Base-by-base conservation (phyloP, 1,140 invertebrate species). In the Triops longicaudatus region DNA sequence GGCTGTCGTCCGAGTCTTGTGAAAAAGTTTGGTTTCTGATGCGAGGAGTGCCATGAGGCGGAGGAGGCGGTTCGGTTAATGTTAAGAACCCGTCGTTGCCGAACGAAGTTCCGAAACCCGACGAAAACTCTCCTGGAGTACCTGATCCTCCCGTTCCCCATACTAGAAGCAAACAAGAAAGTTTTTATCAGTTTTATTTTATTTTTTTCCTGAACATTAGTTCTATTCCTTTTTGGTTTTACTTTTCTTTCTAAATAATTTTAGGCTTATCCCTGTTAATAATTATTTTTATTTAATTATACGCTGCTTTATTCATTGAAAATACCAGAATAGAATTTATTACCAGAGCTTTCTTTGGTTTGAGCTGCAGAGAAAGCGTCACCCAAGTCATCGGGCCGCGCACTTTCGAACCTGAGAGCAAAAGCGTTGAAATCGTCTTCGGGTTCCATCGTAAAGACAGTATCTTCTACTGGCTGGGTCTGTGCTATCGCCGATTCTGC, bases 1-100 rank as follows among this genome's bases (percentile, higher is more conserved):
- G 88, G 14, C 85, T 90, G 78, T 92, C 90, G 50, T 92, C 89
- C 10, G 92, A 94, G 78, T 94, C 93, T 31, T 86, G 87, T 0
- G 92, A 93, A n/a, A 88, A 87, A 2, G 89, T 82, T 41, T 63
- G 44, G 17, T 73, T 72, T 22, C 81, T 2, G 87, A 79, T 41
- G 12, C 50, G 73, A 42, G 81, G 81, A 27, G 89, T 88, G 22
- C 89, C 87, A 74, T 86, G 86, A 17, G 89, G 88, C 9, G 86
- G 85, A 14, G 85, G 84, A 0, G 87, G 91, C 72, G 91, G 92
- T 50, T 91, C 91, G 77, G 89, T 90, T 87, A 94, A 89, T 14
- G 89, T 89, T 63, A 95, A 84, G 85, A 96, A 96, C 2, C 91
- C 88, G 82, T 97, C 95, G 82, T 93, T 94, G 42, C 87, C 88